A percentile compares a stretch with the other conserved stretches of the same genome.
Evolutionary conservation across 2,113 vertebrate species (phyloP).

Genomic region (Vireo altiloquus): DNA sequence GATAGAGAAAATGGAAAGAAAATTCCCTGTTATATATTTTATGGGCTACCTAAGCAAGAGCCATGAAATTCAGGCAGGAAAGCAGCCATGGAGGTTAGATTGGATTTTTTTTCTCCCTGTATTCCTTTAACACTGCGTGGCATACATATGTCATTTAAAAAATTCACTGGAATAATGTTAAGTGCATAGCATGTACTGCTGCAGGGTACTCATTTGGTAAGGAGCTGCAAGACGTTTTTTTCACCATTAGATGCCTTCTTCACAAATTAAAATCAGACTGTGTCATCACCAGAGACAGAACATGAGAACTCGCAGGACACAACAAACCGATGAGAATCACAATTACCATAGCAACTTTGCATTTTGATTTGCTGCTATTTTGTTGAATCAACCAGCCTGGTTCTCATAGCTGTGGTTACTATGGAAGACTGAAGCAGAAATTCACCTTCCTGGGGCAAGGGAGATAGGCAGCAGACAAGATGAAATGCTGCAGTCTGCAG

Average conservation of each 20-base stretch:
- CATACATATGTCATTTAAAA: not conserved
- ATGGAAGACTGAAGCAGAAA: not conserved
- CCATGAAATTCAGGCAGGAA: not conserved
- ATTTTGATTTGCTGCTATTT: slow-evolving; percentile 11
- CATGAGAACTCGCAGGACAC: not conserved
- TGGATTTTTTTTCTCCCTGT: not conserved
- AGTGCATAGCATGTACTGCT: not conserved
- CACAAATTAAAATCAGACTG: not conserved
- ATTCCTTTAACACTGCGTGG: not conserved
- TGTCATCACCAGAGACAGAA: not conserved
- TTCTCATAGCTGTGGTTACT: not conserved
- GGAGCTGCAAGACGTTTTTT: not conserved
- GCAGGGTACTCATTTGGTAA: not conserved
- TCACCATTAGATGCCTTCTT: not conserved
- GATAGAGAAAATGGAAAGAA: not conserved
- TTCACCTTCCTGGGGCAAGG: not conserved
- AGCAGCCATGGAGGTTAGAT: not conserved
- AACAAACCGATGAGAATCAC: not conserved
- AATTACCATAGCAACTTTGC: slow-evolving; percentile 37
- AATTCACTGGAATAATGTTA: not conserved
- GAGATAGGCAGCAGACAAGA: not conserved
- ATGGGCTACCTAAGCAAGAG: not conserved
- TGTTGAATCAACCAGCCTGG: not conserved
- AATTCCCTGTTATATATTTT: not conserved
- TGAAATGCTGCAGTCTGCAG: not conserved